phyloP scores from a whole-genome alignment of 2,888 invertebrate species.

The Drosophila trichaetosa region DNA sequence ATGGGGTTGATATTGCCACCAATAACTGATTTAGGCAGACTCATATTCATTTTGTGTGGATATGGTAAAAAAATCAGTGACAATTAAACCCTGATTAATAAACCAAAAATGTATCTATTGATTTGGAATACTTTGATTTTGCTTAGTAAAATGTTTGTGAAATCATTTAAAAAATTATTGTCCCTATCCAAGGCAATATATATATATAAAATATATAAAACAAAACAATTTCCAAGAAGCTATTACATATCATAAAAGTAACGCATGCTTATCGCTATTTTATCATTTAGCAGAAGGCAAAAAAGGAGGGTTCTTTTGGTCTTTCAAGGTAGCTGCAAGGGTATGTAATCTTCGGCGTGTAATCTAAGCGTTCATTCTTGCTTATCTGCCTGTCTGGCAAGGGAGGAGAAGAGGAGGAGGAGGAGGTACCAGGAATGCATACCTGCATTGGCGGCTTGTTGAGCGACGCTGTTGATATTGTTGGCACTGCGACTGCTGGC shows the following conservation, averaged over 20 bases:
- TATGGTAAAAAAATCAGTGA: background rate
- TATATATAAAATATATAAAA: background rate
- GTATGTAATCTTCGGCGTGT: background rate
- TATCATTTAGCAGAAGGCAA: background rate
- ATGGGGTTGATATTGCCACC: background rate
- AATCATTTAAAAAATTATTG: no score
- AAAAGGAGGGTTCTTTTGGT: background rate
- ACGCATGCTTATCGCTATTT: background rate
- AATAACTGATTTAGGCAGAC: background rate
- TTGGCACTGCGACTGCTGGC: conserved; percentile 83
- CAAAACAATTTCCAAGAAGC: background rate
- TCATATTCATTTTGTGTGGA: background rate
- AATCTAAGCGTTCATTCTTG: background rate
- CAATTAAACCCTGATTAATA: no score
- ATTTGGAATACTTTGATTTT: no score
- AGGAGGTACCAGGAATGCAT: conserved; percentile 8
- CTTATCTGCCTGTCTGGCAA: background rate
- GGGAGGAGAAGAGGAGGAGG: background rate
- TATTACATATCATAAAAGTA: background rate
- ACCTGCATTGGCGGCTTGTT: conserved; percentile 74
- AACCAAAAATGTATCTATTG: no score
- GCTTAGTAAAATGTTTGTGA: no score
- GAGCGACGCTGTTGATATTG: conserved; percentile 81
- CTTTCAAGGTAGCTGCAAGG: no score
- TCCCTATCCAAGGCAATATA: background rate